These are phyloP conservation scores for Coleophora flavipennella DNA, from an alignment of 2,888 invertebrate species.

Conservation along the genomic window DNA sequence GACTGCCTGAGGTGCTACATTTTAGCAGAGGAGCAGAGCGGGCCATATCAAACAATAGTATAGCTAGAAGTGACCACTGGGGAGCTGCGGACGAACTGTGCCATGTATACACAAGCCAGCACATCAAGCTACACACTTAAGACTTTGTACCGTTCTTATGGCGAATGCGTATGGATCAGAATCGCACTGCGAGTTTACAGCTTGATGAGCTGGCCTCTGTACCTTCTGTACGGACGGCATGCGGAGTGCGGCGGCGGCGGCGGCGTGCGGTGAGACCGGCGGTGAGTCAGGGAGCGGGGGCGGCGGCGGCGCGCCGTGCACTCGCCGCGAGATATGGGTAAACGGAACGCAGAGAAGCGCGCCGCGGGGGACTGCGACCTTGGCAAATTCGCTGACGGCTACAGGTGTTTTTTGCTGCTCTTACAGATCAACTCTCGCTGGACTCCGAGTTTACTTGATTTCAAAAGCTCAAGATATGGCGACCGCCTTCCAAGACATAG, in stretches of 20 bases:
- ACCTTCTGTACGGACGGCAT: too few relatives aligned
- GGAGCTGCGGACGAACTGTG: constrained; percentile 18
- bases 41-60: constrained; percentile 34
- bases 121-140: too few relatives aligned
- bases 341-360: constrained; percentile 62
- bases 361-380: constrained; percentile 64
- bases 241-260: constrained; percentile 22
- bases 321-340: constrained; percentile 69
- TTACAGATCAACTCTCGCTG: constrained; percentile 26
- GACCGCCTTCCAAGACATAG: too few relatives aligned
- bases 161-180: too few relatives aligned
- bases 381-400: constrained; percentile 65
- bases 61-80: constrained; percentile 49
- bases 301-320: constrained; percentile 45
- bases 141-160: too few relatives aligned
- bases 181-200: too few relatives aligned
- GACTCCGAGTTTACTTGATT: not conserved
- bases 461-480: too few relatives aligned
- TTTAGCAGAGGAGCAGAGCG: constrained; percentile 7
- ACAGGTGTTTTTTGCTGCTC: constrained; percentile 68
- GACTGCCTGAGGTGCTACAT: too few relatives aligned
- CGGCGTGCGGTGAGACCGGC: constrained; percentile 26
- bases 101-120: too few relatives aligned
- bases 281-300: constrained; percentile 57
- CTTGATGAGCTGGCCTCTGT: constrained; percentile 6